phyloP scores from a whole-genome alignment of 2,113 vertebrate species.

The Thunnus thynnus region DNA sequence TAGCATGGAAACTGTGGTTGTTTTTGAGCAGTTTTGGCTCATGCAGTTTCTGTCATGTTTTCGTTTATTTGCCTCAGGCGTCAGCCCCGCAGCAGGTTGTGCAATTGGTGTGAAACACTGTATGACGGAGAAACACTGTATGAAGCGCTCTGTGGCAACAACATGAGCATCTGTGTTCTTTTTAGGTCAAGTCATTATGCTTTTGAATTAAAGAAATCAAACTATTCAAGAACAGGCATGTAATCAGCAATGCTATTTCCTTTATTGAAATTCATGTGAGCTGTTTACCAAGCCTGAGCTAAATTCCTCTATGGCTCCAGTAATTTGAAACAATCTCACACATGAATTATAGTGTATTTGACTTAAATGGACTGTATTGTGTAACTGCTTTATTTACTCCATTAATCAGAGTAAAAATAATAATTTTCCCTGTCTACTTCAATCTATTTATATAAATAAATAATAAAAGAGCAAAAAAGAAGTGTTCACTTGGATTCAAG shows the following conservation, averaged over 20 bases:
- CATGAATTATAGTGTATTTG: background rate
- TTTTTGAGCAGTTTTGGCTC: constrained; percentile 66
- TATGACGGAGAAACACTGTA: constrained; percentile 12
- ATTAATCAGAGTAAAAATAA: too few relatives aligned
- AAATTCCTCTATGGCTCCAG: background rate
- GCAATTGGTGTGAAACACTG: constrained; percentile 53
- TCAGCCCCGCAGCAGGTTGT: constrained; percentile 40
- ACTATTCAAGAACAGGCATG: background rate
- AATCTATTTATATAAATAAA: background rate
- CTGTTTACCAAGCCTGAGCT: background rate
- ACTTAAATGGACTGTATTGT: background rate
- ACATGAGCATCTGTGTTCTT: constrained; percentile 1
- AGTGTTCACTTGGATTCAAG: background rate
- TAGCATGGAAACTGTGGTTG: constrained; percentile 39
- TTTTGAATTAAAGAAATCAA: background rate
- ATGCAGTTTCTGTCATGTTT: constrained; percentile 67
- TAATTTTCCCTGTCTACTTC: too few relatives aligned
- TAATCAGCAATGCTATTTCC: background rate
- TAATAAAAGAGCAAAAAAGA: too few relatives aligned
- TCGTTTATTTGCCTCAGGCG: constrained; percentile 63
- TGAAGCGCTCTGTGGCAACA: background rate
- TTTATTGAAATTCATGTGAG: background rate
- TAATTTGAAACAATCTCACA: background rate
- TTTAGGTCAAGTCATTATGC: constrained; percentile 17
- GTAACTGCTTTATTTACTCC: background rate